Conservation (phyloP, 2,888 invertebrate genomes). For the Tachina fera region DNA sequence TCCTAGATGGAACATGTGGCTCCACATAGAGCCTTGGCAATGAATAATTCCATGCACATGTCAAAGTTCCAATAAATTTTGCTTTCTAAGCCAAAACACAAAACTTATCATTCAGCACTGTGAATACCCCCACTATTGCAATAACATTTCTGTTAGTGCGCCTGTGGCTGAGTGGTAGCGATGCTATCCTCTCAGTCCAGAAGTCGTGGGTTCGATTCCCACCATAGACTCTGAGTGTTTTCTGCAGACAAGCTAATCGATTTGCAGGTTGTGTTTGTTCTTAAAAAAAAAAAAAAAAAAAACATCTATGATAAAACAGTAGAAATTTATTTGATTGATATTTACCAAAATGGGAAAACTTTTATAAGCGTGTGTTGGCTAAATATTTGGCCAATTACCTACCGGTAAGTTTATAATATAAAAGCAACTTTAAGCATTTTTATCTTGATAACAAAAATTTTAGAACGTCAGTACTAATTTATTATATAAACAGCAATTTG, state of each 20-base stretch:
- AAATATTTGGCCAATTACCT: slow-evolving; percentile 14
- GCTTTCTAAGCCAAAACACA: too few species aligned
- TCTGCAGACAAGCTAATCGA: too few species aligned
- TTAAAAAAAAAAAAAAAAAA: too few species aligned
- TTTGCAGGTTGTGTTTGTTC: too few species aligned
- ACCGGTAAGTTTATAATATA: background rate
- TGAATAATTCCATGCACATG: too few species aligned
- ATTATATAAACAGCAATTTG: background rate
- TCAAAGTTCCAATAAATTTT: too few species aligned
- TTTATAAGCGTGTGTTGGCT: slow-evolving; percentile 30
- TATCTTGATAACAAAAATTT: slow-evolving; percentile 21
- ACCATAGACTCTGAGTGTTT: too few species aligned
- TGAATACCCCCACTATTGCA: slow-evolving; percentile 7
- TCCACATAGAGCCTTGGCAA: too few species aligned
- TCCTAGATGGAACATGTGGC: too few species aligned
- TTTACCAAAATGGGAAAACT: slow-evolving; percentile 49
- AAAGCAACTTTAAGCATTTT: slow-evolving; percentile 2
- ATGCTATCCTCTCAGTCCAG: too few species aligned
- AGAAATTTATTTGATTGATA: slow-evolving; percentile 55
- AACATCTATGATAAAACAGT: slow-evolving; percentile 12
- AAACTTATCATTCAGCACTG: background rate
- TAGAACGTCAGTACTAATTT: background rate
- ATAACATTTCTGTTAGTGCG: background rate
- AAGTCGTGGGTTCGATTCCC: too few species aligned
- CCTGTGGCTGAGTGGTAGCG: too few species aligned